Conservation (phyloP, 2,113 vertebrate genomes). For the Anguilla japonica region DNA sequence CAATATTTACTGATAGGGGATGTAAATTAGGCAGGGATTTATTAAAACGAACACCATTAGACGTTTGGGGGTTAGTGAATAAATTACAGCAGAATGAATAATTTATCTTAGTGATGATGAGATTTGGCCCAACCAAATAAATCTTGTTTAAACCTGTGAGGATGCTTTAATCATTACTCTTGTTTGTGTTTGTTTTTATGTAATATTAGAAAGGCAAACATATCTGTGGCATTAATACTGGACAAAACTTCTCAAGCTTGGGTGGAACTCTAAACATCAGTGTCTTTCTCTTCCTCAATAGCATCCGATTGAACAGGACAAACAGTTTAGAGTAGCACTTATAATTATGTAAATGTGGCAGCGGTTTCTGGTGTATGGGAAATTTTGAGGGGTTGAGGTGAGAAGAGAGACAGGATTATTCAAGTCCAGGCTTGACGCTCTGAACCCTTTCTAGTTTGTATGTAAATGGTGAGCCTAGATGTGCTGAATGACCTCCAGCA, state of each 20-base stretch:
- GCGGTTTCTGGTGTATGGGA: not conserved
- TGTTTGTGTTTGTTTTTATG: not conserved
- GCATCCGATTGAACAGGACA: not conserved
- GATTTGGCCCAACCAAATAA: constrained; percentile 1
- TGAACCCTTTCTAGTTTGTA: too few relatives aligned
- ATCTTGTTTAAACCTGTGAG: not conserved
- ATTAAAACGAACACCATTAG: constrained; percentile 7
- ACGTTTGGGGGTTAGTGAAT: not conserved
- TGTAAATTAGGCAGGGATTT: constrained; percentile 2
- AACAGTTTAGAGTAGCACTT: not conserved
- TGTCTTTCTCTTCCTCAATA: not conserved
- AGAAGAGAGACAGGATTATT: too few relatives aligned
- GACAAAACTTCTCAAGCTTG: not conserved
- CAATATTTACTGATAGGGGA: constrained; percentile 4
- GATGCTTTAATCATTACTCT: constrained; percentile 1
- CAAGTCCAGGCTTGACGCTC: too few relatives aligned
- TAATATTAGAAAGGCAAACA: not conserved
- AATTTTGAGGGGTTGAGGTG: constrained; percentile 46
- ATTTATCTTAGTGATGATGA: not conserved
- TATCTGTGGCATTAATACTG: not conserved
- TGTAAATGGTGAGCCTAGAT: too few relatives aligned
- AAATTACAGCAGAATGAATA: not conserved
- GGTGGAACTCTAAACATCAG: not conserved
- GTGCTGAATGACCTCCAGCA: too few relatives aligned
- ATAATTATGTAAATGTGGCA: not conserved